Evolutionary conservation across 1,140 invertebrate genomes (phyloP).

Genomic region (Lerema accius): DNA sequence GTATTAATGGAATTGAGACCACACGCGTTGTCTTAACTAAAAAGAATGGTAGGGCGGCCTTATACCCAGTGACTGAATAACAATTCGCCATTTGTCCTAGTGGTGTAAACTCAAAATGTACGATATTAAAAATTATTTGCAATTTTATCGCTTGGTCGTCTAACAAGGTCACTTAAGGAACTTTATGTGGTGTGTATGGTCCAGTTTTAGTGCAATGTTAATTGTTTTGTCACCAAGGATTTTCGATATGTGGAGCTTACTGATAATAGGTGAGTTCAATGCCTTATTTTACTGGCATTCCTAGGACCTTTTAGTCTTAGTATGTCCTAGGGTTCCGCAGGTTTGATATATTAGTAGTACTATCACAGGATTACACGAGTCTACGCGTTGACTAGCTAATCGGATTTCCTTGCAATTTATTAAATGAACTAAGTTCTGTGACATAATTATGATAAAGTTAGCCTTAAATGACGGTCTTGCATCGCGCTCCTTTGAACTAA

Average conservation of each 20-base stretch:
- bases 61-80: conserved; percentile 4
- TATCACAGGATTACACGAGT: no score
- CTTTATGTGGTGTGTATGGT: conserved; percentile 6
- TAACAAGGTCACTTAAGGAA: neutral
- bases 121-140: neutral
- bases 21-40: neutral
- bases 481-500: no score
- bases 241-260: conserved; percentile 29
- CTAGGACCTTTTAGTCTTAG: no score
- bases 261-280: conserved; percentile 32
- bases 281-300: no score
- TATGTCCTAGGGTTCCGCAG: no score
- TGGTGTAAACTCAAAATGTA: conserved; percentile 14
- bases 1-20: conserved; percentile 4
- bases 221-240: conserved; percentile 17
- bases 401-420: no score
- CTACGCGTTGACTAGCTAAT: no score
- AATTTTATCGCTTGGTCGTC: neutral
- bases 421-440: no score
- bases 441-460: no score
- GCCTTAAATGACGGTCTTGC: no score
- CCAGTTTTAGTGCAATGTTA: conserved; percentile 16
- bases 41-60: conserved; percentile 16
- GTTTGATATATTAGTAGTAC: no score
- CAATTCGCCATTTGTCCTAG: conserved; percentile 18